Evolutionary conservation across 2,888 invertebrate species (phyloP), one percentile per base, ranked within the genome.

Genomic region (Agriopis leucophaearia): DNA sequence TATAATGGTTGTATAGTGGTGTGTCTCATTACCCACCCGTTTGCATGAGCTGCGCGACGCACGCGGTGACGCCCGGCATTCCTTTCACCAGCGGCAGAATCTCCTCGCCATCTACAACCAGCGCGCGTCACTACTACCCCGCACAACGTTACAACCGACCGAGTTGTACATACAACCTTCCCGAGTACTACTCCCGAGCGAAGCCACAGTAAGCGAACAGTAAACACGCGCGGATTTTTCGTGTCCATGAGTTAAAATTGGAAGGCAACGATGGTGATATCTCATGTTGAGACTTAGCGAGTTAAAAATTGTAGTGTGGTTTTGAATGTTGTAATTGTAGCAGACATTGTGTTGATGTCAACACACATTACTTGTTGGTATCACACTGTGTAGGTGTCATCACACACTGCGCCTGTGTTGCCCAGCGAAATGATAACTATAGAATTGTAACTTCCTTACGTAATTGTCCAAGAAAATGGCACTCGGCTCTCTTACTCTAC

Each of bases 31-130:
- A 92, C 95, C 91, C 92, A 97, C 97, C 97, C 84, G 96, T 95
- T 77, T 96, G 95, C 87, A 96, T 95, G 87, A 96, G 95, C 89
- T 96, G 95, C 89, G 95, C 95, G 79, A 94, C 85, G 87, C 90
- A 85, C 78, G 88, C 85, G 68, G 93, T 94, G 68, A 94, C 94
- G 73, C 94, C 89, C 82, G 94, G 93, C 92, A 94, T 90, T 75
- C 94, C 94, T 87, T 94, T 94, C 81, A 91, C 87, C 77, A 88
- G 86, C 85, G 87, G 89, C 87, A 83, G 82, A 84, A 69, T 74
- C 77, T 70, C 81, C 85, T 70, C 82, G 79, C 52, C 78, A 84
- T 84, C 90, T 88, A 88, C 87, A 62, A 62, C 55, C 42, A 42
- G 64, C 64, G 58, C 61, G 51, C 42, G 61, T 42, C 66, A 57